A percentile compares a stretch with the other conserved stretches of the same genome.
These are phyloP conservation scores for Esperia sulphurella DNA, from an alignment of 2,888 invertebrate species.

Conservation along the genomic window DNA sequence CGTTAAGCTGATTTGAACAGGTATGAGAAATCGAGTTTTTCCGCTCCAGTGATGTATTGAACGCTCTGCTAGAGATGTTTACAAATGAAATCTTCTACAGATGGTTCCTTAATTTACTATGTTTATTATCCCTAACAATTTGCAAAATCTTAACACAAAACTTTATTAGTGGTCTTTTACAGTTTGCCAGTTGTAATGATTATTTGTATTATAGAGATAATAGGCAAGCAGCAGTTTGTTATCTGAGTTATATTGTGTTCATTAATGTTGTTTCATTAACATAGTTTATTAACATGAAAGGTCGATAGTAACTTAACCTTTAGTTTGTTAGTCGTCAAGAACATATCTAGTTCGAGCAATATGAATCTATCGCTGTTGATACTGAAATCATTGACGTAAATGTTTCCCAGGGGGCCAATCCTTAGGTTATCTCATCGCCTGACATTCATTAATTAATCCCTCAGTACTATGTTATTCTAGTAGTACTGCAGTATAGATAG, in stretches of 20 bases:
- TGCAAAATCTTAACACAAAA: not conserved
- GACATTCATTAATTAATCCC: conserved; percentile 51
- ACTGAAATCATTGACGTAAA: conserved; percentile 56
- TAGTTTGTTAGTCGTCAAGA: conserved; percentile 41
- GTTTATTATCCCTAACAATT: not conserved
- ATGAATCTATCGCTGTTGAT: conserved; percentile 25
- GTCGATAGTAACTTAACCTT: conserved; percentile 57
- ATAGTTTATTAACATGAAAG: conserved; percentile 14
- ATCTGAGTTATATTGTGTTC: not conserved
- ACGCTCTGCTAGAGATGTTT: not conserved
- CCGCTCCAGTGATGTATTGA: not conserved
- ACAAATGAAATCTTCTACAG: not conserved
- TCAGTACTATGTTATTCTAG: conserved; percentile 11
- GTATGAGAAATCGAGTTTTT: not conserved
- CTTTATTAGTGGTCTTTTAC: too few species aligned
- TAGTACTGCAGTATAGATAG: conserved; percentile 14
- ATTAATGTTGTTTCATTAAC: not conserved
- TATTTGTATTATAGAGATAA: too few species aligned
- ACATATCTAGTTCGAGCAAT: conserved; percentile 26
- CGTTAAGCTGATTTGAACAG: too few species aligned
- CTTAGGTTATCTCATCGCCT: conserved; percentile 51
- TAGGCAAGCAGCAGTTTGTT: too few species aligned
- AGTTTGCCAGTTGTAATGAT: not conserved
- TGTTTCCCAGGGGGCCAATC: conserved; percentile 37
- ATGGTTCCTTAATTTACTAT: not conserved